A percentile compares a stretch with the other conserved stretches of the same genome.
phyloP scores from a whole-genome alignment of 2,113 vertebrate genomes.

The Pterocles orientalis region DNA sequence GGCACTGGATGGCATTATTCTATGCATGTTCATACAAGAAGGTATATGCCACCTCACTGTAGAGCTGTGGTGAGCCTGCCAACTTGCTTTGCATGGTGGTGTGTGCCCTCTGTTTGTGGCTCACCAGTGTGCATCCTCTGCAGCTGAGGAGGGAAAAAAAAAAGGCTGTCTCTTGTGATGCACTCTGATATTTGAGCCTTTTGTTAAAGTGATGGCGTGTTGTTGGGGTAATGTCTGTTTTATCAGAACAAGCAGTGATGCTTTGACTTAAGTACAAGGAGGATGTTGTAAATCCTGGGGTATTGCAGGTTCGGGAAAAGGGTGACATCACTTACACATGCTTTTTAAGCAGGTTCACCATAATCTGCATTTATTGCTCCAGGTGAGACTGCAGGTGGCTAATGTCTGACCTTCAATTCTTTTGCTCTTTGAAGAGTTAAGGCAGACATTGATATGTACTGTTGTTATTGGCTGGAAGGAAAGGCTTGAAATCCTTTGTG shows the following conservation, averaged over 20 bases:
- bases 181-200: conserved; percentile 20
- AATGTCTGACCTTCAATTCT: background rate
- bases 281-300: conserved; percentile 49
- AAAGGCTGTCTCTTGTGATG: background rate
- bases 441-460: background rate
- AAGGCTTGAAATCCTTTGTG: conserved; percentile 7
- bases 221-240: conserved; percentile 32
- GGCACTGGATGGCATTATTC: background rate
- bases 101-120: background rate
- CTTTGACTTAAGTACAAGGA: conserved; percentile 57
- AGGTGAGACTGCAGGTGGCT: conserved; percentile 31
- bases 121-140: background rate
- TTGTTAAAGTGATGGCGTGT: conserved; percentile 15
- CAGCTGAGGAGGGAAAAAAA: background rate
- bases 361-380: conserved; percentile 33
- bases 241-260: conserved; percentile 19
- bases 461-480: background rate
- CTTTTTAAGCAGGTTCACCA: conserved; percentile 2
- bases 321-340: conserved; percentile 43
- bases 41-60: background rate
- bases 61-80: background rate
- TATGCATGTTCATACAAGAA: fast-evolving
- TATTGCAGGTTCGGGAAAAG: conserved; percentile 27
- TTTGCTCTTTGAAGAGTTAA: conserved; percentile 28
- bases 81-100: background rate